Evolutionary conservation across 2,797 vertebrate genomes (phyloP).

Genomic region (Ctenochaetus hawaiiensis): DNA sequence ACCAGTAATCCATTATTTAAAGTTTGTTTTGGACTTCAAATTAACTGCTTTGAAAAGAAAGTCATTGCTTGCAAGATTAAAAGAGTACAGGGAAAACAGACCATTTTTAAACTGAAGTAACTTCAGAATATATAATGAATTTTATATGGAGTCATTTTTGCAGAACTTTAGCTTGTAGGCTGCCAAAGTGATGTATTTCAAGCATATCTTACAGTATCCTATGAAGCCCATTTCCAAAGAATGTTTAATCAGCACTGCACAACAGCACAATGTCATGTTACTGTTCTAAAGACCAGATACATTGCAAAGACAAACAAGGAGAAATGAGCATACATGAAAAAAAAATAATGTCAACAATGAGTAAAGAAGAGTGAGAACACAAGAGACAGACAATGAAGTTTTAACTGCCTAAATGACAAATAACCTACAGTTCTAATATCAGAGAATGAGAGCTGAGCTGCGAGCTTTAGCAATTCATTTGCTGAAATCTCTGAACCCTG

Average conservation of each 20-base stretch:
- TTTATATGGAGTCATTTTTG: conserved; percentile 74
- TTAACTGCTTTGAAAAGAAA: conserved; percentile 84
- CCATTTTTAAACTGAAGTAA: conserved; percentile 67
- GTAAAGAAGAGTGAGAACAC: not conserved
- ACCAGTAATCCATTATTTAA: conserved; percentile 89
- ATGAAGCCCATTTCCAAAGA: conserved; percentile 24
- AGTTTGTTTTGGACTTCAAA: conserved; percentile 86
- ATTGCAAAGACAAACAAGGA: conserved; percentile 20
- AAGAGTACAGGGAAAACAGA: conserved; percentile 77
- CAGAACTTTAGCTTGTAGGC: conserved; percentile 45
- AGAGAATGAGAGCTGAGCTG: conserved; percentile 22
- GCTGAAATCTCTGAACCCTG: conserved; percentile 39
- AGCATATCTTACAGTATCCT: conserved; percentile 6
- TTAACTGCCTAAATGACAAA: conserved; percentile 49
- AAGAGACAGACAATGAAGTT: conserved; percentile 19
- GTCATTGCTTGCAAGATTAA: conserved; percentile 85
- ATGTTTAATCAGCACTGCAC: conserved; percentile 20
- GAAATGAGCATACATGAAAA: conserved; percentile 10
- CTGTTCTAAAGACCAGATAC: conserved; percentile 25
- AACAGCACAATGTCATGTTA: not conserved
- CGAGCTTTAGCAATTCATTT: conserved; percentile 55
- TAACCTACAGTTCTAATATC: conserved; percentile 43
- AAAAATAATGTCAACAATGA: not conserved
- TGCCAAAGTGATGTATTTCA: conserved; percentile 25
- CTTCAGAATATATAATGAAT: conserved; percentile 78